Conservation (phyloP, 2,797 vertebrate genomes). For the Pipistrellus nathusii region DNA sequence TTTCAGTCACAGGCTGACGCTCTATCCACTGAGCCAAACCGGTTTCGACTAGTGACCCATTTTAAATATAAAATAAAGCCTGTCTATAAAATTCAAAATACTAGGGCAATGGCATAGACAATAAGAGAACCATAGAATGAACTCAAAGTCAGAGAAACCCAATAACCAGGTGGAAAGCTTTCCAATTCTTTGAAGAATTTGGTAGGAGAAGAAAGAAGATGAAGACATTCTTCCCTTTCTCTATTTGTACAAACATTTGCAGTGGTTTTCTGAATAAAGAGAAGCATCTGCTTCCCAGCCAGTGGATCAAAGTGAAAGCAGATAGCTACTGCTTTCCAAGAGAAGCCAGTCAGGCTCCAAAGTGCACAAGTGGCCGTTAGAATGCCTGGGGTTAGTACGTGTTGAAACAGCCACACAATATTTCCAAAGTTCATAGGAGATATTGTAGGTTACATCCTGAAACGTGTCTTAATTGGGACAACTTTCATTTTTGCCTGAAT, state of each 20-base stretch:
- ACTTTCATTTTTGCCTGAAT: slow-evolving; percentile 65
- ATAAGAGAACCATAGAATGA: not conserved
- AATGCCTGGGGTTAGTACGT: slow-evolving; percentile 8
- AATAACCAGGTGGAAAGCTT: slow-evolving; percentile 5
- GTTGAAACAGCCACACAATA: slow-evolving; percentile 44
- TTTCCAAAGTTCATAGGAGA: slow-evolving; percentile 43
- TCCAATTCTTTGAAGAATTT: slow-evolving; percentile 27
- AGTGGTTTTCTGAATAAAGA: slow-evolving; percentile 12
- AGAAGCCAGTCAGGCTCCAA: not conserved
- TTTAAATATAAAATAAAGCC: slow-evolving; percentile 40
- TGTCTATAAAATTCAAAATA: not conserved
- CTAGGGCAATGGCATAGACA: not conserved
- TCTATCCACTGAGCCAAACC: too few relatives aligned
- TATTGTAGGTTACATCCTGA: not conserved
- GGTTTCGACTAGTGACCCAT: not conserved
- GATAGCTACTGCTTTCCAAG: not conserved
- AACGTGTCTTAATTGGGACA: slow-evolving; percentile 45
- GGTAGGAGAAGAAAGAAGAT: not conserved
- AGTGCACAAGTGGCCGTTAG: slow-evolving; percentile 56
- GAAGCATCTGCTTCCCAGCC: slow-evolving; percentile 39
- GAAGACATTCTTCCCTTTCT: slow-evolving; percentile 5
- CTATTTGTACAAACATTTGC: not conserved
- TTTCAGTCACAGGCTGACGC: too few relatives aligned
- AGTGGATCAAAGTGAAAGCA: slow-evolving; percentile 42
- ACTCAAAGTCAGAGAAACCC: slow-evolving; percentile 43